These are phyloP conservation scores for Eonycteris spelaea DNA, from an alignment of 2,113 vertebrate species.

Conservation along the genomic window DNA sequence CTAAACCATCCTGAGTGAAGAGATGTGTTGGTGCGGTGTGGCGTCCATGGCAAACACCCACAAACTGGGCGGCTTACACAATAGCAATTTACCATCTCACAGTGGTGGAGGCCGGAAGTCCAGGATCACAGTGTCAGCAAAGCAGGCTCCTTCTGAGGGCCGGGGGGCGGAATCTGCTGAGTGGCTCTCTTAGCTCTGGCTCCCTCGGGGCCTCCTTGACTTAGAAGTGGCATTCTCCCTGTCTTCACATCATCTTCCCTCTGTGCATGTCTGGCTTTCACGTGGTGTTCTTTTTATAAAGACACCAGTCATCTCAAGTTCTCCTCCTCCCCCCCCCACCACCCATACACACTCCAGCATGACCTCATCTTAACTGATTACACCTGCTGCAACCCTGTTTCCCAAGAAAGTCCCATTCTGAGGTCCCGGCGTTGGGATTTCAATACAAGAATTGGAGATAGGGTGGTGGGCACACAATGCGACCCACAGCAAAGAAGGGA, in stretches of 20 bases:
- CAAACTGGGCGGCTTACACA: accelerated
- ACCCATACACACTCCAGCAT: background rate
- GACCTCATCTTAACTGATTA: background rate
- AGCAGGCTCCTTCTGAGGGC: accelerated
- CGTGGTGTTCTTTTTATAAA: background rate
- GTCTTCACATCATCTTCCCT: background rate
- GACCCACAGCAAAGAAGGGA: background rate
- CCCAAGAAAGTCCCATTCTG: background rate
- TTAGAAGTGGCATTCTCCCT: accelerated
- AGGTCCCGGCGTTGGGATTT: background rate
- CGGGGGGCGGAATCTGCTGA: accelerated
- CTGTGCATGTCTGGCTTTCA: accelerated
- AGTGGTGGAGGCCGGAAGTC: background rate
- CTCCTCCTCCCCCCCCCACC: background rate
- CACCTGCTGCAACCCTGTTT: background rate
- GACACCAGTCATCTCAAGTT: background rate
- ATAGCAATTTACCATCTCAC: accelerated
- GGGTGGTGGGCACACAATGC: too few species aligned
- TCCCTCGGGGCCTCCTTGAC: background rate
- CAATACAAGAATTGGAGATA: background rate
- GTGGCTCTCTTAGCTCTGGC: background rate
- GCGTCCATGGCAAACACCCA: accelerated
- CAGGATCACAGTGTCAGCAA: background rate
- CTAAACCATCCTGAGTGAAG: background rate
- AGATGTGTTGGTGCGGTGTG: accelerated